Evolutionary conservation across 1,140 invertebrate genomes (phyloP).

Genomic region (Bathynomus jamesi): DNA sequence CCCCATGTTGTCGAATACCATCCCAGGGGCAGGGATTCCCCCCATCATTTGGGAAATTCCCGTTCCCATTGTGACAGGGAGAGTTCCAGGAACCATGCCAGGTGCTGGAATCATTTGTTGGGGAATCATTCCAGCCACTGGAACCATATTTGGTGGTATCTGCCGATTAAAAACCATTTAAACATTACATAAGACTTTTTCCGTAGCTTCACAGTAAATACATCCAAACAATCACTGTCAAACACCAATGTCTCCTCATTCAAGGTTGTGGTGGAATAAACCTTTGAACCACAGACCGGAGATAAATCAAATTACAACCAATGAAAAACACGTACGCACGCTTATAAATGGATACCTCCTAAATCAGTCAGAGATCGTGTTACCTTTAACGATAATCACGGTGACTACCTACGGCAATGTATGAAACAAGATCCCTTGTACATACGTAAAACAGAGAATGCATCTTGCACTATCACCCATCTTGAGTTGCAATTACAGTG

Average conservation of each 20-base stretch:
- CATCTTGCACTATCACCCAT: too few species aligned
- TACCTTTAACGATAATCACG: too few species aligned
- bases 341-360: too few species aligned
- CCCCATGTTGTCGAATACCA: not conserved
- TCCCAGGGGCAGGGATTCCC: not conserved
- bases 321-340: too few species aligned
- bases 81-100: conserved; percentile 15
- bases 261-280: too few species aligned
- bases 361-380: too few species aligned
- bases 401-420: too few species aligned
- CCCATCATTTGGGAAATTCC: conserved; percentile 1
- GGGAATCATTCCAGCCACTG: conserved; percentile 12
- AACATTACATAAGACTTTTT: not conserved
- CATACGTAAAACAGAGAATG: too few species aligned
- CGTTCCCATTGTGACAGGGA: conserved; percentile 16
- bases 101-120: conserved; percentile 18
- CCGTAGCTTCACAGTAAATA: not conserved
- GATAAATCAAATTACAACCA: too few species aligned
- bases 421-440: too few species aligned
- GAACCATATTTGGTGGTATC: conserved; percentile 18
- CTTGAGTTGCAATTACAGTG: too few species aligned
- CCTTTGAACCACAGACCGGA: too few species aligned
- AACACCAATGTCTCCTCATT: not conserved
- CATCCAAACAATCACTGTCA: not conserved
- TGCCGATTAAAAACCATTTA: not conserved